These are phyloP conservation scores for Sussaba pulchella DNA, from an alignment of 2,888 invertebrate species.

Conservation along the genomic window DNA sequence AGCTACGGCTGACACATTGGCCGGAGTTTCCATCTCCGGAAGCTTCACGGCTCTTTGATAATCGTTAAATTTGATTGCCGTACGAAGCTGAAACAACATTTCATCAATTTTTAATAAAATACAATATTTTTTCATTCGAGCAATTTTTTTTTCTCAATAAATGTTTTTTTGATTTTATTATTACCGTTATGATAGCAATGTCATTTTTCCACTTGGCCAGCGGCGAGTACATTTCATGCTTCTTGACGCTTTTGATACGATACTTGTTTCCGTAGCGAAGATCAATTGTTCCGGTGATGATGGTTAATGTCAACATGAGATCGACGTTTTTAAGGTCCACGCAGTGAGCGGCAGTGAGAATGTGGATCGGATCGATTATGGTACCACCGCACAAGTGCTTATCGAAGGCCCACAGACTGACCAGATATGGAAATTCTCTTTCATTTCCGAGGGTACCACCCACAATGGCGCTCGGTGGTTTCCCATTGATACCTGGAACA, in stretches of 20 bases:
- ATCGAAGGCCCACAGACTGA: constrained; percentile 45
- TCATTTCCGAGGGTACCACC: constrained; percentile 57
- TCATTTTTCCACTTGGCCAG: neutral
- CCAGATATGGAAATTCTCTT: constrained; percentile 68
- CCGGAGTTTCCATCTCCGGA: constrained; percentile 39
- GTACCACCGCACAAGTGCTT: constrained; percentile 66
- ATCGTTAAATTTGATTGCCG: constrained; percentile 28
- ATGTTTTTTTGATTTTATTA: neutral
- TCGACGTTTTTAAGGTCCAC: constrained; percentile 30
- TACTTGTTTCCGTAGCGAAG: neutral
- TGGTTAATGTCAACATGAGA: neutral
- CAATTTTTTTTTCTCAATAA: neutral
- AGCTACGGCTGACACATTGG: constrained; percentile 31
- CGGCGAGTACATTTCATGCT: neutral
- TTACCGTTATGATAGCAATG: constrained; percentile 7
- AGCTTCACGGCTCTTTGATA: constrained; percentile 45
- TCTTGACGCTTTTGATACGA: neutral
- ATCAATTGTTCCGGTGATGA: neutral
- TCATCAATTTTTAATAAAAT: too few relatives aligned
- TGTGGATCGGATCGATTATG: constrained; percentile 61
- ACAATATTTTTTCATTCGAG: neutral
- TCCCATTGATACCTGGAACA: constrained; percentile 34
- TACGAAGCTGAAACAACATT: constrained; percentile 27
- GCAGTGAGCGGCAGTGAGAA: constrained; percentile 70
- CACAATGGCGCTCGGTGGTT: constrained; percentile 48